phyloP scores from a whole-genome alignment of 2,113 vertebrate genomes.

The Semnornis frantzii region DNA sequence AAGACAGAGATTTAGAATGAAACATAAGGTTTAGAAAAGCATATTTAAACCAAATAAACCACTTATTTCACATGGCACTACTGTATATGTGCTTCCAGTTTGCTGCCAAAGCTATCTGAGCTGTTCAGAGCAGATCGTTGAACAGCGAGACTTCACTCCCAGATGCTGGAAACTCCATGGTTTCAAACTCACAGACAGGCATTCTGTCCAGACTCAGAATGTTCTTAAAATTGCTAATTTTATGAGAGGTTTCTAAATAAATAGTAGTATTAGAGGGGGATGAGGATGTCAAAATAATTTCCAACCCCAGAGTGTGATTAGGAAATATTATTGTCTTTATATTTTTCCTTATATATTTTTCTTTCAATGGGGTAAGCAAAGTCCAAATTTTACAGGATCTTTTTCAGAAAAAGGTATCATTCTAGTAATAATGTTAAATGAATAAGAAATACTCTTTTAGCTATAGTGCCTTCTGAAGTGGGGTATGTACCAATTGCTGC shows the following conservation, averaged over 20 bases:
- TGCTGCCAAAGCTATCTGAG: neutral
- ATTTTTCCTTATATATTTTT: neutral
- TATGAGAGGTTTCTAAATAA: neutral
- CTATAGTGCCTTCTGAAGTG: neutral
- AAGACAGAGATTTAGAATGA: neutral
- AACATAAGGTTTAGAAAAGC: neutral
- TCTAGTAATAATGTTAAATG: neutral
- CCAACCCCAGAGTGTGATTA: neutral
- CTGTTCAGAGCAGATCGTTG: conserved; percentile 1
- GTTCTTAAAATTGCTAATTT: neutral
- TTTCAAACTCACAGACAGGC: neutral
- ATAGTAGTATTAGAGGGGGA: neutral
- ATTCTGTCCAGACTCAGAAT: neutral
- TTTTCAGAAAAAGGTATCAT: neutral
- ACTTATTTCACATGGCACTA: neutral
- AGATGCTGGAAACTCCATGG: conserved; percentile 17
- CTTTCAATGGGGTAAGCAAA: neutral
- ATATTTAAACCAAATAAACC: neutral
- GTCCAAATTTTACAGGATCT: neutral
- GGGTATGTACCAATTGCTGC: neutral
- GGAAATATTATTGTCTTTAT: neutral
- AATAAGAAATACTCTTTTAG: neutral
- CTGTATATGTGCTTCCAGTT: neutral
- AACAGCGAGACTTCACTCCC: neutral
- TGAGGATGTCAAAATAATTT: neutral